Percentiles rank a stretch among this genome's conserved stretches.
phyloP scores from a whole-genome alignment of 1,140 invertebrate species.

The Cyphomyrmex costatus region DNA sequence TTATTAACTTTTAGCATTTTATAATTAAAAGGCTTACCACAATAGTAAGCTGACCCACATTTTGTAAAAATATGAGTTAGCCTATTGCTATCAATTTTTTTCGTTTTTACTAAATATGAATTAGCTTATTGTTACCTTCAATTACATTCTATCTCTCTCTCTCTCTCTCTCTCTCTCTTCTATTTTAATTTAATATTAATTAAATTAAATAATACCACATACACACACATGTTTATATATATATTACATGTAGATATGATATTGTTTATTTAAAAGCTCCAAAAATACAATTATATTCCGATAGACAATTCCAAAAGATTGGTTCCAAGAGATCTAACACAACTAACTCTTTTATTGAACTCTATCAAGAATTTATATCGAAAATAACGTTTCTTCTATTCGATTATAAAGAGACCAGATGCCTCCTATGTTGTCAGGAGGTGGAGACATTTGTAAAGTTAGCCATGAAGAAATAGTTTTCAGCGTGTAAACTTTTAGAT shows the following conservation, averaged over 20 bases:
- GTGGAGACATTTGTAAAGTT: constrained; percentile 72
- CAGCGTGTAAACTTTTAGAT: constrained; percentile 79
- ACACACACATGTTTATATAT: too few species aligned
- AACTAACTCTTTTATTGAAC: not conserved
- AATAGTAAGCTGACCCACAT: too few species aligned
- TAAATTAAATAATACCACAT: too few species aligned
- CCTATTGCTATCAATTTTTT: too few species aligned
- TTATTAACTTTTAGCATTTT: not conserved
- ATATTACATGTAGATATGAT: too few species aligned
- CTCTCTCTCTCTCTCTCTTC: too few species aligned
- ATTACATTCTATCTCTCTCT: too few species aligned
- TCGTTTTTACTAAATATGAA: too few species aligned
- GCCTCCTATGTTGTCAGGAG: not conserved
- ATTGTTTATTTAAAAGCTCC: not conserved
- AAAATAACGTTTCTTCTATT: not conserved
- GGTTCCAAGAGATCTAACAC: too few species aligned
- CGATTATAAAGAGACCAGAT: not conserved
- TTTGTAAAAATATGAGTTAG: too few species aligned
- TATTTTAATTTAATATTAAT: constrained; percentile 25
- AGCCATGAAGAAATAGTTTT: constrained; percentile 82
- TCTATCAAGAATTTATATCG: not conserved
- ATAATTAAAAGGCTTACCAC: not conserved
- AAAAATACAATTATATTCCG: not conserved
- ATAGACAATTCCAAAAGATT: not conserved
- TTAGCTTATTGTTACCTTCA: too few species aligned